A percentile compares a stretch with the other conserved stretches of the same genome.
Conservation (phyloP, 2,888 invertebrate genomes). For the Thyatira batis region DNA sequence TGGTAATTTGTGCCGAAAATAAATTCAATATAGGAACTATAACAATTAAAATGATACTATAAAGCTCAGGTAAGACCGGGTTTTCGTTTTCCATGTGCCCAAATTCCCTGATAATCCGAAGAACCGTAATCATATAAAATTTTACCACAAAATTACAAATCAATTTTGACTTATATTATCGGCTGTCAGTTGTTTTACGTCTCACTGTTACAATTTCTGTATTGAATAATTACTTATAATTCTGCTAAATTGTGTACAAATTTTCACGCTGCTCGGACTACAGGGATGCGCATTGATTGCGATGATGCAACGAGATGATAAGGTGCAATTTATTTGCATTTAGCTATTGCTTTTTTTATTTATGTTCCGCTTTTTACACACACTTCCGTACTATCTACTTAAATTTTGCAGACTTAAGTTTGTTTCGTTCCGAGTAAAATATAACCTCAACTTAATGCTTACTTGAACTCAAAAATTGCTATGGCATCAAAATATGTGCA, state of each 20-base stretch:
- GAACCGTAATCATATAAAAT: slow-evolving; percentile 26
- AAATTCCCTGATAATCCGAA: slow-evolving; percentile 3
- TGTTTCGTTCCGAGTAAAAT: background rate
- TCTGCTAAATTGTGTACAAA: slow-evolving; percentile 35
- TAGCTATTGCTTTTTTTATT: slow-evolving; percentile 26
- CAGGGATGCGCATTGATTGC: slow-evolving; percentile 66
- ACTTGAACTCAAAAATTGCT: slow-evolving; percentile 5
- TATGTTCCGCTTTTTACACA: slow-evolving; percentile 5
- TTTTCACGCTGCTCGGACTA: slow-evolving; percentile 65
- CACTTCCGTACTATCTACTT: slow-evolving; percentile 1
- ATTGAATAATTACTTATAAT: slow-evolving; percentile 39
- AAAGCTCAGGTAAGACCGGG: slow-evolving; percentile 57
- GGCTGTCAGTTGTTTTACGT: slow-evolving; percentile 82
- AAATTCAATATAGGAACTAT: slow-evolving; percentile 44
- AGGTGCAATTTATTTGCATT: slow-evolving; percentile 61
- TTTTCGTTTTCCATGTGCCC: slow-evolving; percentile 8
- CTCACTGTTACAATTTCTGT: slow-evolving; percentile 43
- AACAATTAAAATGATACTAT: slow-evolving; percentile 53
- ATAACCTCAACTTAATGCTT: slow-evolving; percentile 3
- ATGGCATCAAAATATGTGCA: slow-evolving; percentile 5
- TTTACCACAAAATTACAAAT: slow-evolving; percentile 40
- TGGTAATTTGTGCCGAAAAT: slow-evolving; percentile 57
- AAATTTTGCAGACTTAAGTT: background rate
- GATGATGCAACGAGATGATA: slow-evolving; percentile 81
- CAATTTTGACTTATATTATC: slow-evolving; percentile 65